Evolutionary conservation across 2,113 vertebrate species (phyloP).

Genomic region (Fregetta grallaria): DNA sequence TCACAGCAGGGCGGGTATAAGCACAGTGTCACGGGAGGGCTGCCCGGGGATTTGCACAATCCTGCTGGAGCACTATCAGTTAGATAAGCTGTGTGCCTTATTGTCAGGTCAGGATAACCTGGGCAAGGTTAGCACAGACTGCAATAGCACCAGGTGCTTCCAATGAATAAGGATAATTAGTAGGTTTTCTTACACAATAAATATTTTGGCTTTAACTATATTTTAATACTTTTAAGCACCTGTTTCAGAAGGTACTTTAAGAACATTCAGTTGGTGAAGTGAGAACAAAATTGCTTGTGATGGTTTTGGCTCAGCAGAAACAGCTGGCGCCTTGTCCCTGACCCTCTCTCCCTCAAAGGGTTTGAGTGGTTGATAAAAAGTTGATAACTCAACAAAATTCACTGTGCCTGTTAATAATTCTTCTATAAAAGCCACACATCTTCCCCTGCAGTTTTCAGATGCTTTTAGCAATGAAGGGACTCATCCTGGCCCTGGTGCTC

Average conservation of each 20-base stretch:
- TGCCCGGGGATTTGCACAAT: neutral
- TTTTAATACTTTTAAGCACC: neutral
- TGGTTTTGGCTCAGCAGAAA: neutral
- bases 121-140: neutral
- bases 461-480: slow-evolving; percentile 78
- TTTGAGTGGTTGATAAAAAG: slow-evolving; percentile 52
- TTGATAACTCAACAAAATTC: slow-evolving; percentile 47
- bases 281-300: neutral
- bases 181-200: neutral
- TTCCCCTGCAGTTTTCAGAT: neutral
- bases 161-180: neutral
- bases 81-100: slow-evolving; percentile 37
- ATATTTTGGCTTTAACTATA: neutral
- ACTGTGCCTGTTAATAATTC: slow-evolving; percentile 12
- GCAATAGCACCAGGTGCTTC: neutral
- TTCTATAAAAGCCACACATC: slow-evolving; percentile 63
- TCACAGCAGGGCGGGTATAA: neutral
- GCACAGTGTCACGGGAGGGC: neutral
- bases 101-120: slow-evolving; percentile 63
- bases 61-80: slow-evolving; percentile 1
- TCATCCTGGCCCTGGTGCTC: slow-evolving; percentile 71
- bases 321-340: neutral
- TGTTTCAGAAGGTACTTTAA: neutral
- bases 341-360: neutral
- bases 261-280: neutral